Conservation (phyloP, 53 echinoderm and acorn worm genomes). For the Holothuria scabra region DNA sequence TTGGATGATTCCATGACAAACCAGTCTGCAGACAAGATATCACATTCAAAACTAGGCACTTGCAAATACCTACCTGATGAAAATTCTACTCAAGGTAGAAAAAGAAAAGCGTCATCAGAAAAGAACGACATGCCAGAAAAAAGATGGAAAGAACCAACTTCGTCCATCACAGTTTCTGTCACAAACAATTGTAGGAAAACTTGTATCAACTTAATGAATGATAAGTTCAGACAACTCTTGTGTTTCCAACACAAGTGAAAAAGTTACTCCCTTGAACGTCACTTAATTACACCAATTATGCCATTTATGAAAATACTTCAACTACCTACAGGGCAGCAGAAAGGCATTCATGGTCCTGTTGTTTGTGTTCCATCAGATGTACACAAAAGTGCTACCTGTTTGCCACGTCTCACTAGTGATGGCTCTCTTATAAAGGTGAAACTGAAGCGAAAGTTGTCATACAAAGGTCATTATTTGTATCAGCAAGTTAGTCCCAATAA, state of each 20-base stretch:
- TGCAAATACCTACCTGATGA: too few species aligned
- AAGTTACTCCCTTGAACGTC: constrained; percentile 44
- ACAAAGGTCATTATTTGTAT: constrained; percentile 29
- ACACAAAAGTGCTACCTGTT: constrained; percentile 1
- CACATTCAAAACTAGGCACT: too few species aligned
- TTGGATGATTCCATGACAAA: too few species aligned
- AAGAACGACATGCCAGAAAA: too few species aligned
- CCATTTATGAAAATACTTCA: constrained; percentile 67
- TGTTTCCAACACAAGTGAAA: constrained; percentile 21
- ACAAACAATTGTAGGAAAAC: too few species aligned
- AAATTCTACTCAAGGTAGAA: too few species aligned
- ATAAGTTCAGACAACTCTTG: neutral
- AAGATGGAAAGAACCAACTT: too few species aligned
- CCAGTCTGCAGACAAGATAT: too few species aligned
- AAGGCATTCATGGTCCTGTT: constrained; percentile 62
- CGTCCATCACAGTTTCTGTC: too few species aligned
- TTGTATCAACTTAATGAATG: neutral
- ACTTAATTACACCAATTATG: constrained; percentile 61
- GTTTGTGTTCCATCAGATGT: constrained; percentile 62
- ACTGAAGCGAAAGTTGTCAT: constrained; percentile 27
- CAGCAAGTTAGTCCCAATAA: neutral
- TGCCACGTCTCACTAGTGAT: constrained; percentile 51
- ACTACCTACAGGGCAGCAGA: constrained; percentile 59
- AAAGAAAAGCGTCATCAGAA: too few species aligned
- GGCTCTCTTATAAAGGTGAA: constrained; percentile 57